Percentiles rank a stretch among this genome's conserved stretches.
phyloP scores from a whole-genome alignment of 2,797 vertebrate species.

The Sebastes minor region DNA sequence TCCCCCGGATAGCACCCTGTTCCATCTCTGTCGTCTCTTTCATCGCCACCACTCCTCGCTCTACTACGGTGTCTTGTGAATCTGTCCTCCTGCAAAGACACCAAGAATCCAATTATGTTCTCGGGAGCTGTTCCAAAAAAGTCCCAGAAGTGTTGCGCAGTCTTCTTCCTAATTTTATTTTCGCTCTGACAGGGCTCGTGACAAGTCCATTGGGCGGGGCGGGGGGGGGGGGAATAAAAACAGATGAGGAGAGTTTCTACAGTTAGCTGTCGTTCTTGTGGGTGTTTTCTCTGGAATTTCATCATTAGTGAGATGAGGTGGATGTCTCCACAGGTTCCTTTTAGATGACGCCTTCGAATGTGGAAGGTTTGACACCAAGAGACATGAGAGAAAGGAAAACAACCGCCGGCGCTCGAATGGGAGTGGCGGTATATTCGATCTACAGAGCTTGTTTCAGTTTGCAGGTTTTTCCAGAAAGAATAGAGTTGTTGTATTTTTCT shows the following conservation, averaged over 20 bases:
- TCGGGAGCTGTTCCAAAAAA: slow-evolving; percentile 26
- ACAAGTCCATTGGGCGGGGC: not conserved
- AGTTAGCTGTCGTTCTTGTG: not conserved
- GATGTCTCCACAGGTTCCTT: not conserved
- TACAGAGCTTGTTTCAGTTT: slow-evolving; percentile 24
- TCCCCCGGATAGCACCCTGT: slow-evolving; percentile 20
- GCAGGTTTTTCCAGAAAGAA: slow-evolving; percentile 9
- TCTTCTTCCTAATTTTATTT: not conserved
- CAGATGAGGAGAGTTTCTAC: slow-evolving; percentile 1
- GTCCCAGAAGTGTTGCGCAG: slow-evolving; percentile 20
- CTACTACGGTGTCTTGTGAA: slow-evolving; percentile 5
- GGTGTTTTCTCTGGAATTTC: not conserved
- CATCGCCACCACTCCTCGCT: slow-evolving; percentile 31
- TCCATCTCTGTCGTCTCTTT: slow-evolving; percentile 49
- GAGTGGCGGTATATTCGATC: slow-evolving; percentile 13
- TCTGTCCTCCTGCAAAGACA: slow-evolving; percentile 30
- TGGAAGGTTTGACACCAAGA: slow-evolving; percentile 20
- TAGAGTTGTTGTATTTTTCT: not conserved
- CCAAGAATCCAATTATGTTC: slow-evolving; percentile 56
- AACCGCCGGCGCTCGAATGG: not conserved
- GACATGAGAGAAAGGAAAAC: not conserved
- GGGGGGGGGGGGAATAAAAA: not conserved
- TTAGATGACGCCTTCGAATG: slow-evolving; percentile 11
- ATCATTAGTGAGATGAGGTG: slow-evolving; percentile 22
- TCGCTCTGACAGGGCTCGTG: slow-evolving; percentile 21